These are phyloP conservation scores for Cryptocephalus primarius DNA, from an alignment of 2,888 invertebrate genomes.

Conservation along the genomic window DNA sequence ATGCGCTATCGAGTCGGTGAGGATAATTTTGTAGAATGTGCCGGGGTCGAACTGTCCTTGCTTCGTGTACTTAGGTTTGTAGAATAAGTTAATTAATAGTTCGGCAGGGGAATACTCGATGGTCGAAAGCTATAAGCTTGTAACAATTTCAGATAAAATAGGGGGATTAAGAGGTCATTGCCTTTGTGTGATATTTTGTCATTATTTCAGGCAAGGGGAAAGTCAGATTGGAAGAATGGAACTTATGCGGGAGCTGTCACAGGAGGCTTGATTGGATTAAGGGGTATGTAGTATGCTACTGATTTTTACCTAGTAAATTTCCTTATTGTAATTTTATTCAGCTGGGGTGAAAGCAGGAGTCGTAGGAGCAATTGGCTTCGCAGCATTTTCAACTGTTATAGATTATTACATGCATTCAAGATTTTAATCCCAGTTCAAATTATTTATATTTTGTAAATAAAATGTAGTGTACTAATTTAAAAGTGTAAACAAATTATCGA, in stretches of 20 bases:
- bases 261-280: slow-evolving; percentile 80
- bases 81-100: too few species aligned
- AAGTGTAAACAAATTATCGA: too few species aligned
- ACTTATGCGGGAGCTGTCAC: slow-evolving; percentile 90
- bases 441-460: background rate
- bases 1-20: slow-evolving; percentile 85
- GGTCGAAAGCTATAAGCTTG: too few species aligned
- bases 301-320: background rate
- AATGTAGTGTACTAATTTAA: too few species aligned
- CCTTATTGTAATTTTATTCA: slow-evolving; percentile 34
- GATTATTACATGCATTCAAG: slow-evolving; percentile 82
- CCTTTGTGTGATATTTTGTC: too few species aligned
- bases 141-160: too few species aligned
- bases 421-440: slow-evolving; percentile 8
- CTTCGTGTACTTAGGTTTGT: too few species aligned
- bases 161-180: too few species aligned
- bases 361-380: slow-evolving; percentile 93
- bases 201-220: slow-evolving; percentile 51
- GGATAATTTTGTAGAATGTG: slow-evolving; percentile 12
- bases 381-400: slow-evolving; percentile 91
- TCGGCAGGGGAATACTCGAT: too few species aligned
- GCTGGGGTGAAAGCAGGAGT: slow-evolving; percentile 91
- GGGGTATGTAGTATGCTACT: slow-evolving; percentile 44
- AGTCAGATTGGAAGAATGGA: slow-evolving; percentile 94
- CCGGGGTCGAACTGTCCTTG: too few species aligned